Conservation (phyloP, 2,888 invertebrate genomes). For the Synanthedon formicaeformis region DNA sequence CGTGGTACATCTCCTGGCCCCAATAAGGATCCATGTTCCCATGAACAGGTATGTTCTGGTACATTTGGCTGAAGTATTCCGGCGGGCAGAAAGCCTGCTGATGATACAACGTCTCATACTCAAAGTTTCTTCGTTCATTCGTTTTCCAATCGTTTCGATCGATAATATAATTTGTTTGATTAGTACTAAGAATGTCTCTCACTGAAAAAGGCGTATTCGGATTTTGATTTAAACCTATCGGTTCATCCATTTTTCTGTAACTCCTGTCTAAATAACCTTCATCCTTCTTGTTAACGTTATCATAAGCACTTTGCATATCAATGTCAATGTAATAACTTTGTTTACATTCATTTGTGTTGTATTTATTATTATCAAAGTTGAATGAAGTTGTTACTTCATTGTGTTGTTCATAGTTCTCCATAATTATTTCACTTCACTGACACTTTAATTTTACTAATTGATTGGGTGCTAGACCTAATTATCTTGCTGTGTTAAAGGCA, state of each 20-base stretch:
- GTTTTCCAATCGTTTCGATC: constrained; percentile 51
- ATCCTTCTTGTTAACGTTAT: constrained; percentile 22
- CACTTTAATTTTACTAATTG: constrained; percentile 34
- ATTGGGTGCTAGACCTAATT: constrained; percentile 28
- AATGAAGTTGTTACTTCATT: constrained; percentile 50
- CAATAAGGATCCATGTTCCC: constrained; percentile 44
- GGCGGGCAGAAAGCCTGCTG: constrained; percentile 38
- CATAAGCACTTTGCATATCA: constrained; percentile 2
- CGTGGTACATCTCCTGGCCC: constrained; percentile 44
- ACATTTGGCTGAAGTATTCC: constrained; percentile 43
- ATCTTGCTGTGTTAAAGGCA: constrained; percentile 32
- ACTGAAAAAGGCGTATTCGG: constrained; percentile 54
- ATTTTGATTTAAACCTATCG: constrained; percentile 17
- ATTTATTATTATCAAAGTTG: constrained; percentile 42
- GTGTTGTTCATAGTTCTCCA: constrained; percentile 53
- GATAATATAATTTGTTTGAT: constrained; percentile 36
- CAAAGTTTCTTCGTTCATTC: constrained; percentile 32
- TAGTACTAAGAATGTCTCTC: constrained; percentile 53
- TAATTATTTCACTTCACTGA: constrained; percentile 25
- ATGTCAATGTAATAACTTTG: constrained; percentile 32
- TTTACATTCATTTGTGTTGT: constrained; percentile 42
- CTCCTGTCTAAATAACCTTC: constrained; percentile 23
- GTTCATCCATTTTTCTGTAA: constrained; percentile 35
- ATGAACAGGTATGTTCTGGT: constrained; percentile 40
- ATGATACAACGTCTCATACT: constrained; percentile 37